Percentiles rank a stretch among this genome's conserved stretches.
Conservation (phyloP, 2,797 vertebrate species). For the Menidia menidia region DNA sequence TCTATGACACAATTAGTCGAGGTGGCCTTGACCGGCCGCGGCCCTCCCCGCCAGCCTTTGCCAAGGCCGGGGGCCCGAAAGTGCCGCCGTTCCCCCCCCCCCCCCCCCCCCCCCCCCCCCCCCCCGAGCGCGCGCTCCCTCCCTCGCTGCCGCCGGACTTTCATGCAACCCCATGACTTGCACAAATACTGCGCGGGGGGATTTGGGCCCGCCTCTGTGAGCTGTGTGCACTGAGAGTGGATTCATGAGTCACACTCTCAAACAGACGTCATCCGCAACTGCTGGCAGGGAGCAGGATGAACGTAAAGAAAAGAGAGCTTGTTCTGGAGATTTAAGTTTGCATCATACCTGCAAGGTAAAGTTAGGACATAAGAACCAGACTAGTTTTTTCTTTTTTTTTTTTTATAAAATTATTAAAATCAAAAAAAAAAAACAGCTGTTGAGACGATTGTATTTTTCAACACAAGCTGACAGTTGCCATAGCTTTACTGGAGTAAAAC, state of each 20-base stretch:
- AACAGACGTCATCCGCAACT: slow-evolving; percentile 77
- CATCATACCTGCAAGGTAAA: slow-evolving; percentile 70
- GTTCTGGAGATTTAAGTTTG: slow-evolving; percentile 67
- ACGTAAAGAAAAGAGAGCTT: slow-evolving; percentile 79
- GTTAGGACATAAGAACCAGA: slow-evolving; percentile 50
- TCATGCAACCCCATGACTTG: slow-evolving; percentile 76
- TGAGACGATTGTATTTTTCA: slow-evolving; percentile 49
- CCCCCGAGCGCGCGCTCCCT: slow-evolving; percentile 46
- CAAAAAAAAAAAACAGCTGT: slow-evolving; percentile 10
- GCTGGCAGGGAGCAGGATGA: slow-evolving; percentile 68
- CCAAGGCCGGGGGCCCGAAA: slow-evolving; percentile 58
- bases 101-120: slow-evolving; percentile 52
- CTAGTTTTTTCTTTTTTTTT: slow-evolving; percentile 34
- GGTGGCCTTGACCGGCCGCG: slow-evolving; percentile 60
- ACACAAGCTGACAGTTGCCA: slow-evolving; percentile 47
- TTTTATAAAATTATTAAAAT: slow-evolving; percentile 18
- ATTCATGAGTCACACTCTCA: slow-evolving; percentile 82
- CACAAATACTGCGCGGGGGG: slow-evolving; percentile 73
- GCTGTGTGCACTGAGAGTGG: slow-evolving; percentile 73
- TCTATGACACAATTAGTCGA: slow-evolving; percentile 71
- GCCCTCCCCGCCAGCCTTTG: slow-evolving; percentile 59
- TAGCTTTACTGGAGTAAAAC: slow-evolving; percentile 45
- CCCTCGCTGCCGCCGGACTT: slow-evolving; percentile 71
- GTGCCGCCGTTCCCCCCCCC: slow-evolving; percentile 53
- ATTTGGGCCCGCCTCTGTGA: slow-evolving; percentile 73